Base-by-base conservation (phyloP, 2,888 invertebrate genomes). In the Tortrix viridana region DNA sequence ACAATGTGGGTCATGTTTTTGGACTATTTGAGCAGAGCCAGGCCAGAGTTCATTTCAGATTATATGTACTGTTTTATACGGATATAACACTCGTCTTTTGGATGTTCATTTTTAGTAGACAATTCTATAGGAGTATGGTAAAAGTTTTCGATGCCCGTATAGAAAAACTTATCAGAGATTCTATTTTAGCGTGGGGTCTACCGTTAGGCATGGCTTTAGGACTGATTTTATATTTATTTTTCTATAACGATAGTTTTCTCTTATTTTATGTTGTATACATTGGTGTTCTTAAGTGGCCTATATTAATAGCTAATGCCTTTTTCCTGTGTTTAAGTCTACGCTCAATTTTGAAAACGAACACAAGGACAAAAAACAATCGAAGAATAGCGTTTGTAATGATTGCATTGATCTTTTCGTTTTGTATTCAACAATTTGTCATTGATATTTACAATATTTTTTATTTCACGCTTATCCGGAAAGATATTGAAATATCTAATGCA, bases 91-190 rank as follows among this genome's bases (percentile, higher is more conserved):
- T 89, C 1, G 76, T 88, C 0, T 67, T 71, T 2, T 91, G 91
- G 90, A 91, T 88, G 88, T 86, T 81, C 54, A 68, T 85, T 3
- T 91, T 88, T 54, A 90, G 77, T 38, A 83, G 80, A 46, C 82
- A 85, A 22, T 88, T 91, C 80, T 84, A 89, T 57, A 72, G 80
- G 2, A 79, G 77, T 63, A 75, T 90, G 50, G 90, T 88, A 7
- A 85, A 79, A 70, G 82, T 90, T 16, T 85, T 89, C 53, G 71
- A 70, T 54, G 69, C 71, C 0, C 67, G 75, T 1, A 69, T 70
- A 1, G 62, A 64, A 3, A 76, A 70, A 9, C 65, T 88, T 12
- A 79, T 79, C 75, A 80, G 75, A 67, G 69, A 83, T 4, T 84
- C 88, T 0, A 0, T 81, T 1, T 57, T 64, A 3, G 80, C 84